Conservation (phyloP, 1,140 invertebrate genomes). For the Thalassaphorura encarpata region DNA sequence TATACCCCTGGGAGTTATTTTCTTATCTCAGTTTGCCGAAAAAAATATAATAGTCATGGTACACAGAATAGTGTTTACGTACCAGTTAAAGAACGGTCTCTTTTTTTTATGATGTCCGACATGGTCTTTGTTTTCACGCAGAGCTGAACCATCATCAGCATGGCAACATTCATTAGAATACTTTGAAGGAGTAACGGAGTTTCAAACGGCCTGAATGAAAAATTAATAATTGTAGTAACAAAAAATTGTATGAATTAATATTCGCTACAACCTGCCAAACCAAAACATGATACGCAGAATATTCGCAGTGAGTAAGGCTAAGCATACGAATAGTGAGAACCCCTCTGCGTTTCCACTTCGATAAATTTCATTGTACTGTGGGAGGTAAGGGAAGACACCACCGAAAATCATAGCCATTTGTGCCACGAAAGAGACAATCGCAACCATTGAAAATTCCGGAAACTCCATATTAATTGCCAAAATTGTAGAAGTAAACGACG, state of each 20-base stretch:
- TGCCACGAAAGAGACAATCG: slow-evolving; percentile 20
- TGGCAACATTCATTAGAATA: slow-evolving; percentile 92
- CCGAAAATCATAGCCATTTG: slow-evolving; percentile 70
- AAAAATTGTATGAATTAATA: not conserved
- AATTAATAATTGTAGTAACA: not conserved
- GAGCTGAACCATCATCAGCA: slow-evolving; percentile 90
- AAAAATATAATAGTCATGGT: no score
- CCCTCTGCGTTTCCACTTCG: slow-evolving; percentile 83
- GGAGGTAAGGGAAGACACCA: slow-evolving; percentile 75
- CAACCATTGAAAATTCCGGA: not conserved
- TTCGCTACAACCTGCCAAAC: slow-evolving; percentile 42
- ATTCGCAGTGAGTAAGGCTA: slow-evolving; percentile 88
- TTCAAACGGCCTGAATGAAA: slow-evolving; percentile 77
- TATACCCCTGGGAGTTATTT: no score
- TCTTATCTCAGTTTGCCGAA: no score
- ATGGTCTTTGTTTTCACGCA: slow-evolving; percentile 79
- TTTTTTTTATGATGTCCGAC: slow-evolving; percentile 66
- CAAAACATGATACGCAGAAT: slow-evolving; percentile 95
- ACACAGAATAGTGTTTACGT: no score
- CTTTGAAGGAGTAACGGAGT: slow-evolving; percentile 89
- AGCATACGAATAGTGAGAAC: slow-evolving; percentile 92
- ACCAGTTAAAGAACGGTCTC: slow-evolving; percentile 66
- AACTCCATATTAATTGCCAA: no score
- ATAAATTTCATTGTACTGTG: slow-evolving; percentile 88
- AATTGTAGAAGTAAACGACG: no score